A percentile compares a stretch with the other conserved stretches of the same genome.
Evolutionary conservation across 2,888 invertebrate genomes (phyloP).

Genomic region (Papilio gigon): DNA sequence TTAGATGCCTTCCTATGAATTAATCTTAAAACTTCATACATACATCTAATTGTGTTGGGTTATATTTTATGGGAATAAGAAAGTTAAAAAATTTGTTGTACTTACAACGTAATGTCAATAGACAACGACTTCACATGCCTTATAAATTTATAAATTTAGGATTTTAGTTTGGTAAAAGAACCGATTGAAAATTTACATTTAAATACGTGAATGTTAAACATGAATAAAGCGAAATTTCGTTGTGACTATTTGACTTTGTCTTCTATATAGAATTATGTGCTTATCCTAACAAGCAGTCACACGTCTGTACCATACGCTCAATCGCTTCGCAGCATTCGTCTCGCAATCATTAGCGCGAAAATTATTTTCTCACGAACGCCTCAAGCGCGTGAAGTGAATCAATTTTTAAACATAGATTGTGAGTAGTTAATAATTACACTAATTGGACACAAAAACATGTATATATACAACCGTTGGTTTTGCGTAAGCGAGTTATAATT

Average conservation of each 20-base stretch:
- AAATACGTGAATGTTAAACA: background rate
- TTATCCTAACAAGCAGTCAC: too few species aligned
- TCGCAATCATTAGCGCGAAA: slow-evolving; percentile 30
- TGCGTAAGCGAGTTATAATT: too few species aligned
- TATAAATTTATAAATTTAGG: too few species aligned
- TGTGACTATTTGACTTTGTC: background rate
- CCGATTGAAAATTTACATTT: background rate
- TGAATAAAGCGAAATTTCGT: background rate
- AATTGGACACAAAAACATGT: background rate
- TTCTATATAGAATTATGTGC: too few species aligned
- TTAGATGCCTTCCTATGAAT: background rate
- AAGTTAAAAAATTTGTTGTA: too few species aligned
- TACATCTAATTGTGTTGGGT: too few species aligned
- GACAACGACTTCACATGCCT: background rate
- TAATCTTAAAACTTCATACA: too few species aligned
- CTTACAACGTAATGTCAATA: too few species aligned
- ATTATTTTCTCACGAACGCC: slow-evolving; percentile 42
- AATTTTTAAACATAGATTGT: slow-evolving; percentile 25
- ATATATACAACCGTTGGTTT: too few species aligned
- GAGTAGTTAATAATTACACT: background rate
- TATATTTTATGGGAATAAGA: too few species aligned
- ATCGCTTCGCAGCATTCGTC: slow-evolving; percentile 29
- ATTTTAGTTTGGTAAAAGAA: too few species aligned
- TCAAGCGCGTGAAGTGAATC: slow-evolving; percentile 41
- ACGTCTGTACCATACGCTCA: slow-evolving; percentile 6